Evolutionary conservation across 1,140 invertebrate genomes (phyloP), one percentile per base, ranked within the genome.

Genomic region (Magallana angulata): DNA sequence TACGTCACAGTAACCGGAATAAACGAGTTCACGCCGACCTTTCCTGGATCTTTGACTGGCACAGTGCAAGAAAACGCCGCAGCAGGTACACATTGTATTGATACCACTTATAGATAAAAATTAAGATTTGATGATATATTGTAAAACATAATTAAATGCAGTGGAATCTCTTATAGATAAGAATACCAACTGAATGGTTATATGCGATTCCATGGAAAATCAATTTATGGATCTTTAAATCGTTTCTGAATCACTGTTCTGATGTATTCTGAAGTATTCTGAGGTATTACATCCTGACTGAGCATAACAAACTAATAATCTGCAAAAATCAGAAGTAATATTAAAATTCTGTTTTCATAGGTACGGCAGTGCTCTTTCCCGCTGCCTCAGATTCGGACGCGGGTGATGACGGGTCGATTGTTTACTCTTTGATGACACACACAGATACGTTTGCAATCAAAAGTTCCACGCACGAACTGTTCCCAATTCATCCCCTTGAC

Each of bases 361-460:
- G 68, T 1, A 12, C 36, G 7, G 68, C 68, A 0, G 1, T 76
- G 68, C 8, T 30, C 9, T 76, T 76, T 30, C 68, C 68, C 12
- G 24, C 68, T 14, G 68, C 68, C 12, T 9, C 24, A 0, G 68
- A 76, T 76, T 3, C 3, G 9, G 68, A 76, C 68, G 68, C 48
- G 0, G 86, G 86, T 8, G 5, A 82, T n/a, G 86, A 87, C 58
- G 86, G 86, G 7, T 5, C 4, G 7, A 76, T 87, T 58, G 62
- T 57, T 7, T 87, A 84, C 36, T 76, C 82, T 0, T 36, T 87
- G 81, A 87, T 62, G 11, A 68, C 86, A 7, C 82, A 87, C 56
- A 84, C 62, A 11, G 56, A 60, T 36, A 80, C 90, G 0, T 95
- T 95, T 88, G 83, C 89, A 36, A 95, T 95, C 48, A 93, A 95